Evolutionary conservation across 2,888 invertebrate genomes (phyloP), one percentile per base, ranked within the genome.

Genomic region (Xestia xanthographa): DNA sequence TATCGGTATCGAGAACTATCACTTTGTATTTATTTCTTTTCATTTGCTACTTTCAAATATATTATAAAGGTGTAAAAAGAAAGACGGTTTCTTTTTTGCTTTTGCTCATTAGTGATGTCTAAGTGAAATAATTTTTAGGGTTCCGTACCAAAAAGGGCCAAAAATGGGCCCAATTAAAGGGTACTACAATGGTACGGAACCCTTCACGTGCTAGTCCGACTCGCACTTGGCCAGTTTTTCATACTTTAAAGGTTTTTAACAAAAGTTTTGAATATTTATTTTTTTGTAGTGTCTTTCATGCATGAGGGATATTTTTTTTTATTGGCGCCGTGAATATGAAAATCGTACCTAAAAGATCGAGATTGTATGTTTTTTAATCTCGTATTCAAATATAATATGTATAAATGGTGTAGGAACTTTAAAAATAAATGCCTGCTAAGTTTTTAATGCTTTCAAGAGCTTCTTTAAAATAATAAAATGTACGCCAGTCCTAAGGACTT

Each of bases 1-100:
- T 74, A 70, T 74, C 65, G 48, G 17, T 53, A 34, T 34, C 34
- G 34, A 63, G 38, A 74, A 79, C 83, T 77, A 80, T 77, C 77
- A 74, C 71, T 80, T 65, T 3, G 74, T 80, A 66, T 72, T 50
- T 73, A 14, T 53, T 34, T 45, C 17, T 63, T 77, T 72, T 62
- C 2, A 45, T 45, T 75, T 62, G 5, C 22, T 53, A 50, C 63
- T 69, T 14, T 38, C 26, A 65, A 71, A 77, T 17, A 75, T 48
- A 50, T 9, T n/a, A 14, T 45, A 8, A 77, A 69, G 41, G 26
- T 79, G 45, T 34, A 17, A 60, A n/a, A 63, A 60, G 20, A 62
- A 67, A 48, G 0, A 38, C 53, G 11, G 5, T 48, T 17, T 34
- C 8, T 60, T 67, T 75, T 74, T 73, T 34, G 4, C n/a, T 78